Evolutionary conservation across 2,113 vertebrate species (phyloP), one percentile per base, ranked within the genome.

Genomic region (Ctenodactylus gundi): DNA sequence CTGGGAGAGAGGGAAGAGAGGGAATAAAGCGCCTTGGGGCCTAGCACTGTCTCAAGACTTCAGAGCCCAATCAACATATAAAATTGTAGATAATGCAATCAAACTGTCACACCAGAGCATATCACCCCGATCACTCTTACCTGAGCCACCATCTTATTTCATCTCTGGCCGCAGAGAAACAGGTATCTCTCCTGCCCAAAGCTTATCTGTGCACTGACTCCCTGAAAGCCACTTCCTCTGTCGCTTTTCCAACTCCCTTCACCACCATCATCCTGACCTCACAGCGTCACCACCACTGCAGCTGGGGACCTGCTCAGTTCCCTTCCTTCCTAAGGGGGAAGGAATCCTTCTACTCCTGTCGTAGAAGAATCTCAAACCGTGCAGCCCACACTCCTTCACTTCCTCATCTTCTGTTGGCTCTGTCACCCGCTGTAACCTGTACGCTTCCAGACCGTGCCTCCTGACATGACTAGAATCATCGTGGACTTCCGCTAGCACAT

Each of bases 251-350:
- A n/a, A 57, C 1, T 7, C 2, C 8, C 57, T 17, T 23, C 1
- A 4, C 13, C 34, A 11, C 21, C 13, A 11, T n/a, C 53, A 75
- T 31, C n/a, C 65, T 0, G 0, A 41, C 23, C 29, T 21, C 9
- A 4, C 9, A 0, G 0, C 23, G 2, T 41, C 70, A n/a, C 29
- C 41, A 55, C 72, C 41, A 27, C 39, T 62, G 12, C 27, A 23
- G 53, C 51, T 70, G 49, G 36, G 0, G 31, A 65, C 12, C 29
- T 0, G 2, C n/a, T 80, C 21, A 36, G 41, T 25, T 7, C 29
- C 34, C 18, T 13, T 55, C 7, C 31, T 67, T 29, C 18, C 55
- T 51, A 39, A 91, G 39, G 44, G 62, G 44, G 44, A n/a, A 86
- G 12, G 44, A 41, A 39, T 36, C 18, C 21, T 78, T 80, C 53